Base-by-base conservation (phyloP, 2,113 vertebrate genomes). In the Rafetus swinhoei region DNA sequence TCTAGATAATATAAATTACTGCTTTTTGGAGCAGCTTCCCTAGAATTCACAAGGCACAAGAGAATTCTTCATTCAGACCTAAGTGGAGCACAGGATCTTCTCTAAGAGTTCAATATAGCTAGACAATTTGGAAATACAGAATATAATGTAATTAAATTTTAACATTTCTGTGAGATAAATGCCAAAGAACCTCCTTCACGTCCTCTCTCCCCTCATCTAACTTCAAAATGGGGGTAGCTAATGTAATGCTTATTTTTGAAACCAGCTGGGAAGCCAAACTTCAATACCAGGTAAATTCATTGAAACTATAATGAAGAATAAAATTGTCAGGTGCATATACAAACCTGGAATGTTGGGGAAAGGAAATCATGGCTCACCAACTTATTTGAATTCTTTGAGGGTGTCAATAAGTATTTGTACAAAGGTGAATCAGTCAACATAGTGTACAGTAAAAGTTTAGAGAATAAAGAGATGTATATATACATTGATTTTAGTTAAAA, bases 391-490 rank as follows among this genome's bases (percentile, higher is more conserved):
- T 56, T 57, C 56, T 57, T 57, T 57, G 56, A 57, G 56, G 56
- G 56, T 57, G 56, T 57, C 56, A 57, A 57, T 22, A 57, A 57
- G 56, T 22, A 22, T 57, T 19, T 57, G 19, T 3, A 57, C 56
- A 57, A 57, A 57, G 56, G 3, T 57, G 56, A 57, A 19, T 57
- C 22, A 57, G 21, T 57, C 56, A 24, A 24, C 89, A 14, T 81
- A 79, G 10, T 2, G 22, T 86, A 6, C 4, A 6, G 60, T 4
- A n/a, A 79, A 89, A 53, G 10, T 81, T 29, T 3, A 69, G 13
- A 3, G 82, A 19, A 3, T 5, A 1, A 52, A 39, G 88, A 29
- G 12, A 53, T 0, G 7, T 7, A 57, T 0, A 1, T 32, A n/a
- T 0, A 1, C 6, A 80, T 69, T n/a, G 85, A 57, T 32, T 94